Evolutionary conservation across 2,888 invertebrate genomes (phyloP).

Genomic region (Tiliacea aurago): DNA sequence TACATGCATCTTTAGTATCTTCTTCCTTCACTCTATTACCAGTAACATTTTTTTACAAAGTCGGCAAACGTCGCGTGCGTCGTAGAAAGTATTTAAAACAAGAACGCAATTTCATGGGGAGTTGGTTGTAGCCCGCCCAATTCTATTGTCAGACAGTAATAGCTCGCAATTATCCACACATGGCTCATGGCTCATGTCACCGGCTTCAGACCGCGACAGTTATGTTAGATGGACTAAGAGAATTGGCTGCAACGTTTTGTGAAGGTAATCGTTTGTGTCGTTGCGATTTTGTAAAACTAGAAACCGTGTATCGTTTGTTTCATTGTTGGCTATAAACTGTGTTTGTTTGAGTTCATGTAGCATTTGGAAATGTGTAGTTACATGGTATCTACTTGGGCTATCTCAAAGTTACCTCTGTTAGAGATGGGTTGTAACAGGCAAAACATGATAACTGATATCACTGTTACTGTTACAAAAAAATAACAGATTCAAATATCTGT

Average conservation of each 20-base stretch:
- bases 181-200: conserved; percentile 73
- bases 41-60: conserved; percentile 15
- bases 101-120: conserved; percentile 86
- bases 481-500: too few species aligned
- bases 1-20: not conserved
- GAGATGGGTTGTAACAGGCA: too few species aligned
- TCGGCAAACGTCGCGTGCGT: conserved; percentile 63
- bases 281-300: conserved; percentile 64
- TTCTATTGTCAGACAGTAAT: conserved; percentile 88
- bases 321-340: conserved; percentile 51
- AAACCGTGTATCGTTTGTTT: conserved; percentile 54
- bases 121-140: conserved; percentile 84
- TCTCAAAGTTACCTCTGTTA: too few species aligned
- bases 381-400: not conserved
- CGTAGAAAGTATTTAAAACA: conserved; percentile 88
- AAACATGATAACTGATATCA: too few species aligned
- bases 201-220: conserved; percentile 69
- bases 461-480: too few species aligned
- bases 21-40: not conserved
- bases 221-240: conserved; percentile 63
- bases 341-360: conserved; percentile 5
- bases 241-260: conserved; percentile 62
- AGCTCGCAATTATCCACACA: conserved; percentile 81
- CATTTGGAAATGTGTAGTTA: not conserved
- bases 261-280: conserved; percentile 66